Evolutionary conservation across 2,888 invertebrate species (phyloP).

Genomic region (Xylota sylvarum): DNA sequence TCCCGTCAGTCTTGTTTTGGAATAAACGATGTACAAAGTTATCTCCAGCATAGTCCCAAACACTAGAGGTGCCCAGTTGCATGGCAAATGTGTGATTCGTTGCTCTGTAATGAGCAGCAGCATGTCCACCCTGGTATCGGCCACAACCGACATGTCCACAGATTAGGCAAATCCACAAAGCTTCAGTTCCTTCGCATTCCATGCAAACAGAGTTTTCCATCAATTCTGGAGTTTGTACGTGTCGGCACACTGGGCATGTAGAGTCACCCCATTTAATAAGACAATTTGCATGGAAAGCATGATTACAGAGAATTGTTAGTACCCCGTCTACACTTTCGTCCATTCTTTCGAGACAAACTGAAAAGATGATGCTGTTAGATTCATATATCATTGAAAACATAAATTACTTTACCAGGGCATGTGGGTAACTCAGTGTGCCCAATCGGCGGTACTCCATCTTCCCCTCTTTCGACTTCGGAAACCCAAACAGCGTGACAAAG

Average conservation of each 20-base stretch:
- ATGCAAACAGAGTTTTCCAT: constrained; percentile 87
- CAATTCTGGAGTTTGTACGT: constrained; percentile 87
- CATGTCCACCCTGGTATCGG: constrained; percentile 95
- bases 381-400: not conserved
- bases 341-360: constrained; percentile 92
- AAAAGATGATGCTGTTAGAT: not conserved
- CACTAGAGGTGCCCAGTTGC: constrained; percentile 97
- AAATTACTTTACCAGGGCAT: constrained; percentile 91
- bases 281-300: constrained; percentile 98
- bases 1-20: constrained; percentile 98
- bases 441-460: constrained; percentile 89
- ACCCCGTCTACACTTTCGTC: constrained; percentile 99
- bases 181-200: constrained; percentile 88
- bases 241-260: constrained; percentile 98
- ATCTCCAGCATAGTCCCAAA: constrained; percentile 99
- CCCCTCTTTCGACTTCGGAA: constrained; percentile 94
- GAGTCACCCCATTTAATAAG: constrained; percentile 98
- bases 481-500: constrained; percentile 98
- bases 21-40: constrained; percentile 96
- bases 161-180: constrained; percentile 99
- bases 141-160: constrained; percentile 99
- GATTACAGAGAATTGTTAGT: constrained; percentile 98
- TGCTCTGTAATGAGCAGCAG: constrained; percentile 96
- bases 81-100: constrained; percentile 99
- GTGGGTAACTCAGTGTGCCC: constrained; percentile 98